Evolutionary conservation across 1,140 invertebrate genomes (phyloP).

Genomic region (Arion vulgaris): DNA sequence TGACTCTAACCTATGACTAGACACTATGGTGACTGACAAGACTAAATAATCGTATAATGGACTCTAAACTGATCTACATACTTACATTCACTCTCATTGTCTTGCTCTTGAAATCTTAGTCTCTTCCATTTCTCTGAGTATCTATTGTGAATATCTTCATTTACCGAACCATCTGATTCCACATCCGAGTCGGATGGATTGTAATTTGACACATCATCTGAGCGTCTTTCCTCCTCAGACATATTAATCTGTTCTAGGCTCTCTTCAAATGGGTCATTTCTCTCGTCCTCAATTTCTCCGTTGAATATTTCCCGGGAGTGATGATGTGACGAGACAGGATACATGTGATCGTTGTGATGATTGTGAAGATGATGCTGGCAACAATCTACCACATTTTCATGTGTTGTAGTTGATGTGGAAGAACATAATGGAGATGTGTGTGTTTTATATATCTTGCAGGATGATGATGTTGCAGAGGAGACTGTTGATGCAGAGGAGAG

Average conservation of each 20-base stretch:
- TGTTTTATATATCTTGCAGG: neutral
- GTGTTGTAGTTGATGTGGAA: neutral
- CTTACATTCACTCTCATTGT: neutral
- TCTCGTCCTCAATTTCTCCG: neutral
- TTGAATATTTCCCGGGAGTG: neutral
- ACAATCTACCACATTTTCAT: neutral
- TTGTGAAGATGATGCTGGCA: neutral
- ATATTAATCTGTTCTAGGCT: conserved; percentile 22
- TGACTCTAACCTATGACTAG: no score
- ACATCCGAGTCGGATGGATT: conserved; percentile 41
- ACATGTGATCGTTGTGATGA: neutral
- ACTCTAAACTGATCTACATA: no score
- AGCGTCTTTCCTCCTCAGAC: conserved; percentile 17
- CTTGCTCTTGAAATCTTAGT: conserved; percentile 35
- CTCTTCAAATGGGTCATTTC: conserved; percentile 10
- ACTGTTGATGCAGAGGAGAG: conserved; percentile 20
- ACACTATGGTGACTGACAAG: no score
- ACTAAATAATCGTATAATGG: no score
- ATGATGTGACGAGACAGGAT: neutral
- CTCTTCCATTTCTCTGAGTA: conserved; percentile 31
- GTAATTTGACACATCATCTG: conserved; percentile 40
- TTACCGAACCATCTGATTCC: conserved; percentile 40
- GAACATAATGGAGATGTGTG: neutral
- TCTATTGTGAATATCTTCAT: conserved; percentile 32
- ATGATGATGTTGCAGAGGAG: neutral